Evolutionary conservation across 2,797 vertebrate species (phyloP).

Genomic region (Alca torda): DNA sequence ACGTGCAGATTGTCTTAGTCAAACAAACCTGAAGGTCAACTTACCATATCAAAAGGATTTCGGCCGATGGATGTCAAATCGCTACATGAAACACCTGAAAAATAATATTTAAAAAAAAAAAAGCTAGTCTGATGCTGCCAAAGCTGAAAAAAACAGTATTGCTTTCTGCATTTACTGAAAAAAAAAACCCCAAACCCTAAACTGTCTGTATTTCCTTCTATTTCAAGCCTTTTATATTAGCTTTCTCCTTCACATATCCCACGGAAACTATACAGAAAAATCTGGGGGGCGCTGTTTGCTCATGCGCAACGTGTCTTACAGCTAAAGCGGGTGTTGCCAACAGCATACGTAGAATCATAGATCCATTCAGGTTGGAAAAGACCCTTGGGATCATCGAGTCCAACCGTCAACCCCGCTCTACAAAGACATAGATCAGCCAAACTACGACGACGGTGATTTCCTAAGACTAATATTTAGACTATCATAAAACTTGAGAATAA

Average conservation of each 20-base stretch:
- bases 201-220: neutral
- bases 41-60: constrained; percentile 18
- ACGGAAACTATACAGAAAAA: neutral
- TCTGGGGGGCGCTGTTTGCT: neutral
- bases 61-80: neutral
- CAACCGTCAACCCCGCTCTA: too few species aligned
- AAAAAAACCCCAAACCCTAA: neutral
- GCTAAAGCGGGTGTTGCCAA: neutral
- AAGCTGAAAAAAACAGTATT: neutral
- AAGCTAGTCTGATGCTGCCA: neutral
- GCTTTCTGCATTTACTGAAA: neutral
- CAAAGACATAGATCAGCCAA: neutral
- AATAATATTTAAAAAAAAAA: neutral
- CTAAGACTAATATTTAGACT: neutral
- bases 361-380: too few species aligned
- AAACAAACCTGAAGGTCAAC: constrained; percentile 4
- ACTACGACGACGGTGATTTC: neutral
- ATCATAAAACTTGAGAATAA: neutral
- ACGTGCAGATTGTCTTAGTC: neutral
- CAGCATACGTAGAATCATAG: neutral
- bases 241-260: neutral
- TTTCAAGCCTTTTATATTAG: neutral
- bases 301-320: accelerated
- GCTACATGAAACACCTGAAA: constrained; percentile 10
- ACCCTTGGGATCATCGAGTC: too few species aligned